A percentile compares a stretch with the other conserved stretches of the same genome.
Evolutionary conservation across 2,888 invertebrate genomes (phyloP).

Genomic region (Synergus umbraculus): DNA sequence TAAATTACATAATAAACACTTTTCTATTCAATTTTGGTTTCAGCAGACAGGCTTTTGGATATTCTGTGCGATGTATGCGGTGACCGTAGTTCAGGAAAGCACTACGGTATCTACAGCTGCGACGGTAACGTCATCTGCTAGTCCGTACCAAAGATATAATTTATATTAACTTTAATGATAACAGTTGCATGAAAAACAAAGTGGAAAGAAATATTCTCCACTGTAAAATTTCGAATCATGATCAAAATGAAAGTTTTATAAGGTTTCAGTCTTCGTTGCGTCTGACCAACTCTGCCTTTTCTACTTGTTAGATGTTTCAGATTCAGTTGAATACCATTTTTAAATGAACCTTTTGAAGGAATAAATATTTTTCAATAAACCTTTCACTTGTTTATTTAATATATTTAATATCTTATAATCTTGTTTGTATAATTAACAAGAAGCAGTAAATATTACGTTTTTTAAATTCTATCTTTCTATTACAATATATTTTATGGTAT

Average conservation of each 20-base stretch:
- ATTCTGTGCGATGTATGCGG: slow-evolving; percentile 99
- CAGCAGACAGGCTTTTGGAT: slow-evolving; percentile 97
- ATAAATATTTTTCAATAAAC: no score
- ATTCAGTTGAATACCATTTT: not conserved
- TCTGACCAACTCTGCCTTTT: not conserved
- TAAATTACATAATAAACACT: not conserved
- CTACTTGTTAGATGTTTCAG: not conserved
- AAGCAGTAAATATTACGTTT: not conserved
- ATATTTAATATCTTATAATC: not conserved
- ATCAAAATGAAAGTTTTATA: not conserved
- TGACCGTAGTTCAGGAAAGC: slow-evolving; percentile 98
- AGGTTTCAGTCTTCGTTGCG: not conserved
- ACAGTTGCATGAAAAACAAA: slow-evolving; percentile 14
- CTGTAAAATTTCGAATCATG: not conserved
- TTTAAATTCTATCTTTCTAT: not conserved
- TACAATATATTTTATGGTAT: not conserved
- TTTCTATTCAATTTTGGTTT: slow-evolving; percentile 56
- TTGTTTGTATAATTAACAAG: not conserved
- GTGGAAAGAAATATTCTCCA: not conserved
- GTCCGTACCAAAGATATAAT: slow-evolving; percentile 51
- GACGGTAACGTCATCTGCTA: slow-evolving; percentile 86
- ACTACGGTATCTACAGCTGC: slow-evolving; percentile 99
- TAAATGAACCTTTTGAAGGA: not conserved
- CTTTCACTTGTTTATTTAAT: no score
- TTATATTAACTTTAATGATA: slow-evolving; percentile 40